phyloP scores from a whole-genome alignment of 2,888 invertebrate genomes.

The Acleris laterana region DNA sequence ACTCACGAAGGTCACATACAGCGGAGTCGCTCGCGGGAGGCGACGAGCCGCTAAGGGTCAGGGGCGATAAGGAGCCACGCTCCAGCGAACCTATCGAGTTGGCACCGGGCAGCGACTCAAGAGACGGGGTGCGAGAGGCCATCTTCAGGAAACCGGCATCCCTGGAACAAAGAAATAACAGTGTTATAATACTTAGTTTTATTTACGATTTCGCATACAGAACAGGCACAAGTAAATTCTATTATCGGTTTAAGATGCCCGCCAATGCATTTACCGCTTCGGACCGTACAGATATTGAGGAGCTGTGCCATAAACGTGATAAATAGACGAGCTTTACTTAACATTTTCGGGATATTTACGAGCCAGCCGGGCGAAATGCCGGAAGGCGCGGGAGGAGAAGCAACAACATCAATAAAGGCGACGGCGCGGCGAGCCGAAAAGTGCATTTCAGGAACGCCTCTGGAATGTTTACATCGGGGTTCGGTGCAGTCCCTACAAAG shows the following conservation, averaged over 20 bases:
- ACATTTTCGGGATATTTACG: constrained; percentile 68
- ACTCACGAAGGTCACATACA: constrained; percentile 89
- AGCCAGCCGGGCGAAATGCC: constrained; percentile 54
- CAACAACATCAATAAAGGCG: constrained; percentile 71
- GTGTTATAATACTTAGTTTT: constrained; percentile 36
- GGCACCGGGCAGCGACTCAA: constrained; percentile 96
- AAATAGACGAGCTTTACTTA: constrained; percentile 68
- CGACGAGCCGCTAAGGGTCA: constrained; percentile 94
- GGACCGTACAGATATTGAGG: constrained; percentile 60
- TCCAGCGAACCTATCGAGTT: constrained; percentile 96
- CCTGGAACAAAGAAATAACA: constrained; percentile 84
- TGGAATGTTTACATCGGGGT: constrained; percentile 59
- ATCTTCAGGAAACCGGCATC: constrained; percentile 96
- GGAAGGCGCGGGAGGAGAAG: constrained; percentile 59
- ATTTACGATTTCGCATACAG: constrained; percentile 1
- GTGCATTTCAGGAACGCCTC: constrained; percentile 54
- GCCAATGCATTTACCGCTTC: constrained; percentile 55
- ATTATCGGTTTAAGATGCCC: constrained; percentile 39
- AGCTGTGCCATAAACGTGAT: constrained; percentile 65
- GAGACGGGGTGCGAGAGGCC: constrained; percentile 96
- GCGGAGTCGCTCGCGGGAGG: constrained; percentile 94
- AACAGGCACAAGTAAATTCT: constrained; percentile 1
- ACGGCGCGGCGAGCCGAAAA: constrained; percentile 48
- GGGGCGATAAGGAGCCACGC: constrained; percentile 91
- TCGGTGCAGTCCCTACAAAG: constrained; percentile 59